These are phyloP conservation scores for Eupithecia subfuscata DNA, from an alignment of 2,888 invertebrate genomes.

Conservation along the genomic window DNA sequence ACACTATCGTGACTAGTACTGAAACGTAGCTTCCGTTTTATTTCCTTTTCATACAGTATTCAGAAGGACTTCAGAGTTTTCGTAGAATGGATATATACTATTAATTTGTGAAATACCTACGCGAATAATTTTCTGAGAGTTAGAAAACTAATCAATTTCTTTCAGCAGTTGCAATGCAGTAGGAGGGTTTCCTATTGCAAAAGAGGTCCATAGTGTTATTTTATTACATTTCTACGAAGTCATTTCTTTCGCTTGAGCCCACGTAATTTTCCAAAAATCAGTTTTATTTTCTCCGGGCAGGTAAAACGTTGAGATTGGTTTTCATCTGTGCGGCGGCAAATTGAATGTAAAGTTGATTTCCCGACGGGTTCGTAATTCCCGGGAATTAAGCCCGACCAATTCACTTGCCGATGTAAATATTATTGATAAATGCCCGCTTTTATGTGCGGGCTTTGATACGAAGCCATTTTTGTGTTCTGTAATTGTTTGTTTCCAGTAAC, in stretches of 20 bases:
- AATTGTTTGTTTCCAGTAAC: slow-evolving; percentile 4
- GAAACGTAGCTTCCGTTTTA: background rate
- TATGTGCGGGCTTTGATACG: slow-evolving; percentile 23
- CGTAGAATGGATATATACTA: too few species aligned
- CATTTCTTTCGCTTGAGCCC: background rate
- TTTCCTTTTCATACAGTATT: background rate
- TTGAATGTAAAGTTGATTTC: slow-evolving; percentile 84
- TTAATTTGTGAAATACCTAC: background rate
- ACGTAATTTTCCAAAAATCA: slow-evolving; percentile 16
- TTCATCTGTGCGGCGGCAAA: slow-evolving; percentile 78
- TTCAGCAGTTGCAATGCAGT: background rate
- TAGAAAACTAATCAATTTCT: background rate
- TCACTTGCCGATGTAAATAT: slow-evolving; percentile 80
- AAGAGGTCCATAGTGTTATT: background rate
- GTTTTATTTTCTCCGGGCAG: slow-evolving; percentile 50
- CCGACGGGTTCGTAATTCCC: slow-evolving; percentile 63
- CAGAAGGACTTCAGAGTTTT: background rate
- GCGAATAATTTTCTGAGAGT: background rate
- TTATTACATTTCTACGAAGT: background rate
- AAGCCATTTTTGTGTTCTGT: slow-evolving; percentile 8
- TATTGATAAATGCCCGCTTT: slow-evolving; percentile 75
- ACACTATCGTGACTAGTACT: background rate
- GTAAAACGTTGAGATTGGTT: slow-evolving; percentile 77
- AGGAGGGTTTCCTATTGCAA: background rate
- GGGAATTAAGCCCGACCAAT: slow-evolving; percentile 58